Conservation (phyloP, 2,113 vertebrate species). For the Zingel zingel region DNA sequence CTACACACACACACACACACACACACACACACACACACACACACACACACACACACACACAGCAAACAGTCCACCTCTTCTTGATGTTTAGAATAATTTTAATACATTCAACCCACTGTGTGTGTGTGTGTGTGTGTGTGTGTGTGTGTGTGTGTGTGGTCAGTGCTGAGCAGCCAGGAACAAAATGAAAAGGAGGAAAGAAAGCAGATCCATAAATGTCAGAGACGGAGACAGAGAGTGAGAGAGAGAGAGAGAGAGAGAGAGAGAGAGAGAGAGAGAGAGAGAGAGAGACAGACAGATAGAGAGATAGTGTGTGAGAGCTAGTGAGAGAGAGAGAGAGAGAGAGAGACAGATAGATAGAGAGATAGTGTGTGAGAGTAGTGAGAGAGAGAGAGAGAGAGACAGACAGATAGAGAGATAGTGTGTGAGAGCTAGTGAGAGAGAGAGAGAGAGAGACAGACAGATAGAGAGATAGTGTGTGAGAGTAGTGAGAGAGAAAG, state of each 20-base stretch:
- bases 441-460: no score
- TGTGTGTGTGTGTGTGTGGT: constrained; percentile 5
- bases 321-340: not conserved
- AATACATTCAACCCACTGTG: not conserved
- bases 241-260: not conserved
- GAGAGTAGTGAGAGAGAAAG: no score
- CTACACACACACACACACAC: constrained; percentile 26
- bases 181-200: constrained; percentile 21
- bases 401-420: no score
- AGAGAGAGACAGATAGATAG: not conserved
- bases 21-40: constrained; percentile 7
- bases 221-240: not conserved
- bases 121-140: not conserved
- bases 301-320: no score
- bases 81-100: constrained; percentile 21
- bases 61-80: not conserved
- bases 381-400: no score
- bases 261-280: not conserved
- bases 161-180: constrained; percentile 13
- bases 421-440: no score
- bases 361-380: no score
- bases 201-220: constrained; percentile 33
- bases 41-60: constrained; percentile 22
- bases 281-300: not conserved
- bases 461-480: no score